Base-by-base conservation (phyloP, 2,113 vertebrate species). In the Salminus brasiliensis region DNA sequence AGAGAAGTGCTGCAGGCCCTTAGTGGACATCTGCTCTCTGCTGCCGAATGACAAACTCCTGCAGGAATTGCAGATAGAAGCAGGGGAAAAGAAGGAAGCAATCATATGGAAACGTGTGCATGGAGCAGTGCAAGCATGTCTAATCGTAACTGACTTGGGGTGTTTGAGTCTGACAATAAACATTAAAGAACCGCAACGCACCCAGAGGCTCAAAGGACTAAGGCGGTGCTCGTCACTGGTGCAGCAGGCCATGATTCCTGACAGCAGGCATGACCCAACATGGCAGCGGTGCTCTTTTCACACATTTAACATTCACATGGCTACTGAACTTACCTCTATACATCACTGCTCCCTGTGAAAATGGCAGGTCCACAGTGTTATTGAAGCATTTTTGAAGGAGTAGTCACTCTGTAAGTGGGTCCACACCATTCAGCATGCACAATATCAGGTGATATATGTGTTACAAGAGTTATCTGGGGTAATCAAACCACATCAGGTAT, bases 141-240 rank as follows among this genome's bases (percentile, higher is more conserved):
- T 73, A 73, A 73, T 67, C 29, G 8, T 29, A 68, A 41, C 55
- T 63, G 76, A 72, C 67, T 62, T 29, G 1, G 23, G 32, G 53
- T 11, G 34, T 57, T 57, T 57, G 63, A 68, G 63, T 66, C 36
- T 10, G 23, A 68, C 75, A 69, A 29, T 57, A 53, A 69, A 68
- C 75, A 77, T 30, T 69, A 69, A 71, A 71, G 30, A 39, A 63
- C 27, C 39, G 18, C 15, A 27, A 18, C 41, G 30, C 16, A 32
- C 39, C 67, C 21, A 29, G 29, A 36, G 67, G 68, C 68, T n/a
- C 23, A 43, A 11, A 23, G 62, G 59, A 62, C 59, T 6, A 32
- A 63, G 60, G 30, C 30, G 2, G 29, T 39, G 34, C 32, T 36
- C 8, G 12, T 34, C 18, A 10, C 62, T 4, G 10, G 5, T 9